Percentiles rank a stretch among this genome's conserved stretches.
phyloP scores from a whole-genome alignment of 2,113 vertebrate genomes.

The Hypocryptadius cinnamomeus region DNA sequence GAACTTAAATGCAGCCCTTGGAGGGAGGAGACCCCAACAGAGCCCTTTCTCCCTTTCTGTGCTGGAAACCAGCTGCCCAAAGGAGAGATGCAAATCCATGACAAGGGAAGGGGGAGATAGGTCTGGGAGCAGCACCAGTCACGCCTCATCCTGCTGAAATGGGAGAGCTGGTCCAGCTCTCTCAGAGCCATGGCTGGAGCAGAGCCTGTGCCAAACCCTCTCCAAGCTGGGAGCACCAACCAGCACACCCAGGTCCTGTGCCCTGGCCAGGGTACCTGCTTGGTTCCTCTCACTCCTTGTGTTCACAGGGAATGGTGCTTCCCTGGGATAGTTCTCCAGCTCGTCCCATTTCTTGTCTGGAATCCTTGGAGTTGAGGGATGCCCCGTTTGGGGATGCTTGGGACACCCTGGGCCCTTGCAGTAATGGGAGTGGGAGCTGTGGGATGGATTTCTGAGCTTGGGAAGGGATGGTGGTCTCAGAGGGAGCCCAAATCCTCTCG shows the following conservation, averaged over 20 bases:
- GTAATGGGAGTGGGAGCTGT: too few relatives aligned
- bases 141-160: rapidly evolving
- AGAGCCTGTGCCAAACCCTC: not conserved
- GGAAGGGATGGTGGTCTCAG: not conserved
- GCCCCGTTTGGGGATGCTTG: rapidly evolving
- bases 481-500: rapidly evolving
- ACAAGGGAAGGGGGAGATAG: not conserved
- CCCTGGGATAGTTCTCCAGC: not conserved
- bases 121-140: not conserved
- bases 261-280: not conserved
- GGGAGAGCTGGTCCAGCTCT: not conserved
- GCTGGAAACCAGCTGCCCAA: not conserved
- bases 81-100: not conserved
- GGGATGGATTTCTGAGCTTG: not conserved
- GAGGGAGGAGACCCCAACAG: slow-evolving; percentile 18
- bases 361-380: rapidly evolving
- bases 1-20: not conserved
- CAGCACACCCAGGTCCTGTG: not conserved
- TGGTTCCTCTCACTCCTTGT: rapidly evolving
- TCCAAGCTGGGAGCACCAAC: rapidly evolving
- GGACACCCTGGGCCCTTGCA: too few relatives aligned
- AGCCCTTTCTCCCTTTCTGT: not conserved
- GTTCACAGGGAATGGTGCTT: not conserved
- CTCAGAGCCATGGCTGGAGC: not conserved
- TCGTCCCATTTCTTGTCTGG: rapidly evolving